Base-by-base conservation (phyloP, 1,140 invertebrate species). In the Asobara japonica region DNA sequence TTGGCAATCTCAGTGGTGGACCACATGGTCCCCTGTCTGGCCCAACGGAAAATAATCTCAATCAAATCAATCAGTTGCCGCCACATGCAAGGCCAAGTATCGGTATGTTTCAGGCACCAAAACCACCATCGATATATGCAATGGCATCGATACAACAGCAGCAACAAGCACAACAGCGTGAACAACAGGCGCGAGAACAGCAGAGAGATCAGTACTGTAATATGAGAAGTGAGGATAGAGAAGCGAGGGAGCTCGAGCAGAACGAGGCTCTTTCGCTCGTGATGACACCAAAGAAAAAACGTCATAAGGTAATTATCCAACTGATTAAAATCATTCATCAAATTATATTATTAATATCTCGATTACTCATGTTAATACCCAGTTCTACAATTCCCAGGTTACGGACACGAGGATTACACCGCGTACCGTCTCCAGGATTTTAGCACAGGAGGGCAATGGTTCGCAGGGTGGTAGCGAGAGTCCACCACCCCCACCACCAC, bases 371-470 rank as follows among this genome's bases (percentile, higher is more conserved):
- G 29, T 62, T 62, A 62, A 62, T 30, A 62, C 29, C 31, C 10
- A 65, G 1, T 27, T 66, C 69, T 77, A 78, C 65, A 76, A 77
- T 76, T 72, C 74, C 48, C 82, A 88, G 85, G 85, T 98, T 69
- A 98, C 97, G 13, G 97, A 98, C 84, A 98, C 97, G 41, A 91
- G 97, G 72, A 95, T 98, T 69, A 98, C 96, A 8, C 96, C 97
- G 3, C 90, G 95, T 69, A 96, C 95, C 36, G 94, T 96, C 8
- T 95, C 93, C 81, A 90, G 95, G 73, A 94, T 96, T 71, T 85
- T 96, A 70, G 94, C 94, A 67, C 93, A 93, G 83, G 94, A 95
- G 76, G 93, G 93, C 25, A 91, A 91, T 76, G 91, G 91, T 30
- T 90, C 91, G 25, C 87, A 88, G 77, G 84, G 86, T 71, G 85